These are phyloP conservation scores for Anodontia alba DNA, from an alignment of 2,888 invertebrate genomes.

Conservation along the genomic window DNA sequence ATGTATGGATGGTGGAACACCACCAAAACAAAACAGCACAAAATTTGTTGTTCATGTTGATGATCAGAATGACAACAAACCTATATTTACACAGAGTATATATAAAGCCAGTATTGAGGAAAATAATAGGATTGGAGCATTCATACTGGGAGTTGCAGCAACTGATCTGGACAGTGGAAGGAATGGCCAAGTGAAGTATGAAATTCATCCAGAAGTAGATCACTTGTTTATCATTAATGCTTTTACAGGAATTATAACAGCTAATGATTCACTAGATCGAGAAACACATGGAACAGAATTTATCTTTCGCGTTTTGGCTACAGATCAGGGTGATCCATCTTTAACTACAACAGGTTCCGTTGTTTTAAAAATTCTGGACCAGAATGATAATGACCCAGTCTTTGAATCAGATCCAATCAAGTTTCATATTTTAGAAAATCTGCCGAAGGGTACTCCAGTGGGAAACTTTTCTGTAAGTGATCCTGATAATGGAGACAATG, in stretches of 20 bases:
- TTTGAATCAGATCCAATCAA: conserved; percentile 61
- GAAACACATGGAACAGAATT: conserved; percentile 61
- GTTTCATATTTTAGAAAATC: conserved; percentile 70
- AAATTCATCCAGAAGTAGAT: conserved; percentile 61
- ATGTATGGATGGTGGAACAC: conserved; percentile 77
- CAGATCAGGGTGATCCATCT: conserved; percentile 67
- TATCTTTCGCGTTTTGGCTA: conserved; percentile 70
- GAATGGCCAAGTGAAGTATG: conserved; percentile 71
- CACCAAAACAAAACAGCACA: conserved; percentile 66
- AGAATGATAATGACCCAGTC: conserved; percentile 75
- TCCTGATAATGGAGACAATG: conserved; percentile 71
- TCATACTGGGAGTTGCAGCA: conserved; percentile 73
- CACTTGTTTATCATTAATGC: conserved; percentile 70
- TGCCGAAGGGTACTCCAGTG: conserved; percentile 58
- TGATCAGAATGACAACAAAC: conserved; percentile 81
- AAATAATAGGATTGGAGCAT: conserved; percentile 74
- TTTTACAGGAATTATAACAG: conserved; percentile 71
- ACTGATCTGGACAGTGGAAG: conserved; percentile 73
- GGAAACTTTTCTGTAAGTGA: conserved; percentile 72
- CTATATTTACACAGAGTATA: conserved; percentile 70
- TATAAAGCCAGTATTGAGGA: conserved; percentile 75
- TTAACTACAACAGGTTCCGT: conserved; percentile 70
- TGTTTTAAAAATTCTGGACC: conserved; percentile 68
- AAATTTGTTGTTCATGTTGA: conserved; percentile 72
- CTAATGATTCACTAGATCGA: conserved; percentile 70